Evolutionary conservation across 2,888 invertebrate genomes (phyloP), one percentile per base, ranked within the genome.

Genomic region (Tetragonula carbonaria): DNA sequence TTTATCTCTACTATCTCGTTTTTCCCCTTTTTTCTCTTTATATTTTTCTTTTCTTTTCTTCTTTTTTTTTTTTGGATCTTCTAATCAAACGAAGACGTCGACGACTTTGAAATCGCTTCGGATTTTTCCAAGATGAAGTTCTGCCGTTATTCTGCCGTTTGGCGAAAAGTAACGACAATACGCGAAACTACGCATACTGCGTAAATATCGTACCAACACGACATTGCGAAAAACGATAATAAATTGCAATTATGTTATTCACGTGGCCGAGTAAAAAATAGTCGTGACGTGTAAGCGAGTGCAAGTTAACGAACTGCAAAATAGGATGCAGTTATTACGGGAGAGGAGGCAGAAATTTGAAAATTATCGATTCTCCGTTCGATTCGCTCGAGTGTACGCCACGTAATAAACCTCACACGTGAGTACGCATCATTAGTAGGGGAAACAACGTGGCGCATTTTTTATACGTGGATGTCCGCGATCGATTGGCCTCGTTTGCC

Each of bases 401-500:
- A 53, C 78, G 79, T 80, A 86, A 86, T 88, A 88, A 85, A 86
- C 71, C 78, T 84, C 71, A 82, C 78, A 76, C 75, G 79, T 70
- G 78, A 88, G 74, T 85, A 82, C 84, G 80, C 86, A 78, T 84
- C 88, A 86, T 86, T 88, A 88, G 85, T 75, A 84, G 85, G 84
- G 86, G 88, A 81, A 83, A 88, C 80, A 68, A 65, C 77, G 76
- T 73, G 74, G 80, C 72, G 73, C 72, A 88, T 85, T 82, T 83
- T 85, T 82, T 87, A 85, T 85, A 79, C 74, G 74, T 28, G 79
- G 78, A 88, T 78, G 74, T 83, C 57, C 74, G 51, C 85, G 87
- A 88, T 88, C 88, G 88, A 88, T 88, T 87, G 88, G 78, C 89
- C 88, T 87, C 85, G 85, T 88, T 88, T 67, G 87, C 85, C 82